Conservation (phyloP, 2,888 invertebrate species). For the Drosophila anomelani region DNA sequence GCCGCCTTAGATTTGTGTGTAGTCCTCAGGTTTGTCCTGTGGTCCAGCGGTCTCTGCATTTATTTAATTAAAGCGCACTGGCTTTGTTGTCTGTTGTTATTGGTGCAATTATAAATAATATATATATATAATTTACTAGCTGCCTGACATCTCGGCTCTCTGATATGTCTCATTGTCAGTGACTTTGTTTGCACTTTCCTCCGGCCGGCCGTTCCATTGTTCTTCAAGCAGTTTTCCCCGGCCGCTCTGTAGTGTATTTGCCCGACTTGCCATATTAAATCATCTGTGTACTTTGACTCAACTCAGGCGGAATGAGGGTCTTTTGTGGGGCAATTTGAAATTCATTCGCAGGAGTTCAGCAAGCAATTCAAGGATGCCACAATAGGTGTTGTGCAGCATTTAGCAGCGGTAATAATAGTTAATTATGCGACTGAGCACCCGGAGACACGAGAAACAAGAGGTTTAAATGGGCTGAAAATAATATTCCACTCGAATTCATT, state of each 20-base stretch:
- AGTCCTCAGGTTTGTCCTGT: constrained; percentile 24
- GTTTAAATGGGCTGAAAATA: constrained; percentile 39
- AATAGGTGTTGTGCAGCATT: constrained; percentile 33
- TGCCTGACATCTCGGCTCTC: constrained; percentile 21
- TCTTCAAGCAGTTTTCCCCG: constrained; percentile 8
- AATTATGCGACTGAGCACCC: constrained; percentile 27
- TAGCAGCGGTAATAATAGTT: constrained; percentile 29
- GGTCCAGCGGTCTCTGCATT: constrained; percentile 26
- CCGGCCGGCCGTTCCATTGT: background rate
- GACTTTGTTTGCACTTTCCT: constrained; percentile 21
- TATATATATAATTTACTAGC: constrained; percentile 71
- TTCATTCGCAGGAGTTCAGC: constrained; percentile 3
- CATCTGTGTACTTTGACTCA: constrained; percentile 17
- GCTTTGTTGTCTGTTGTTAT: constrained; percentile 40
- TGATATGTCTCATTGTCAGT: constrained; percentile 21
- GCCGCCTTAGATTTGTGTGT: constrained; percentile 38
- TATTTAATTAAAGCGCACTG: constrained; percentile 66
- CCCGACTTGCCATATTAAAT: constrained; percentile 36
- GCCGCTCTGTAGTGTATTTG: constrained; percentile 12
- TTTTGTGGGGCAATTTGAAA: constrained; percentile 23
- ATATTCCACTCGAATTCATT: constrained; percentile 35
- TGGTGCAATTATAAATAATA: constrained; percentile 73
- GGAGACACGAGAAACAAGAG: constrained; percentile 6
- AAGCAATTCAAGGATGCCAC: constrained; percentile 18
- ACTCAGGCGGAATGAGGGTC: constrained; percentile 18